Evolutionary conservation across 2,113 vertebrate genomes (phyloP), one percentile per base, ranked within the genome.

Genomic region (Mionectes macconnelli): DNA sequence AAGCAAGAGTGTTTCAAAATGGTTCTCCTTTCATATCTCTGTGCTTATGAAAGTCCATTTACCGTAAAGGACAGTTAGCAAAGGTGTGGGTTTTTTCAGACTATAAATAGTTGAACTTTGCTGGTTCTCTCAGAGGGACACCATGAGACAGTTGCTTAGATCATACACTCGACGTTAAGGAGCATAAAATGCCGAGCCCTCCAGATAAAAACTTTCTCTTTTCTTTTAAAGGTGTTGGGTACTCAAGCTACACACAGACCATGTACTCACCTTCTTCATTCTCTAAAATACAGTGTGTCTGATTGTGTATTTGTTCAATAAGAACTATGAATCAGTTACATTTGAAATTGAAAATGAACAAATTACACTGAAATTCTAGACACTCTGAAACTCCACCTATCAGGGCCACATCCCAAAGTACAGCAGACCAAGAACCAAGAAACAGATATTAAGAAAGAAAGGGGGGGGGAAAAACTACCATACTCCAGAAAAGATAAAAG

Each of bases 41-140:
- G 66, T 40, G 4, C 82, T 96, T 96, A 89, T 90, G 77, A 90
- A 97, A 96, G 93, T 95, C 97, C 94, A 95, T 94, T 97, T 97
- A 85, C 87, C 94, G 84, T 95, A 97, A 97, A 97, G 92, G 94
- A 92, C 87, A 96, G 78, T 91, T 94, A 96, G 93, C 76, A 96
- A 97, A 97, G 89, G 85, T 97, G 93, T 88, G 78, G 83, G 93
- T 94, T 93, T 92, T 94, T 97, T 95, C 63, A 79, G 81, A 59
- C 94, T 94, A 94, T 95, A 97, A 96, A 95, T 95, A 97, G 88
- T 52, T 92, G 90, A 84, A 97, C 89, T 97, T 93, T 82, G 68
- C 84, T 93, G 77, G 84, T 92, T 93, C 84, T 80, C 88, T 96
- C 96, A 6, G 78, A 94, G 76, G 86, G 83, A 82, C 55, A 62